Percentiles rank a stretch among this genome's conserved stretches.
These are phyloP conservation scores for Lordiphosa collinella DNA, from an alignment of 1,140 invertebrate species.

Conservation along the genomic window DNA sequence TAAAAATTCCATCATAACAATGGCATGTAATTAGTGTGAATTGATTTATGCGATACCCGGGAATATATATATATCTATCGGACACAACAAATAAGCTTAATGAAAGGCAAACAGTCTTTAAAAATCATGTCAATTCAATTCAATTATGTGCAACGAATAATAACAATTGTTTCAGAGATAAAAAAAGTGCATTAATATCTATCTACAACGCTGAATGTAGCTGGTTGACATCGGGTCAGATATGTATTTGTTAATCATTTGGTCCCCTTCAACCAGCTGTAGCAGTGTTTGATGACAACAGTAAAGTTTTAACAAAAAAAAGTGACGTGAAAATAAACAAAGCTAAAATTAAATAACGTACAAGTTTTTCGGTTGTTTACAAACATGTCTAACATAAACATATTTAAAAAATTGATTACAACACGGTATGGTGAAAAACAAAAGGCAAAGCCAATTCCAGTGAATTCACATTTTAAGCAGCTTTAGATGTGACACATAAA, in stretches of 20 bases:
- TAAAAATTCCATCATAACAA: constrained; percentile 40
- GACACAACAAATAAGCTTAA: constrained; percentile 44
- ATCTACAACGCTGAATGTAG: constrained; percentile 77
- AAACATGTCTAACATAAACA: no score
- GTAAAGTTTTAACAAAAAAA: constrained; percentile 17
- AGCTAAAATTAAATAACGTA: no score
- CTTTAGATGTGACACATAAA: no score
- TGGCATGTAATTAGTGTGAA: constrained; percentile 55
- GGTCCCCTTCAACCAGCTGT: constrained; percentile 80
- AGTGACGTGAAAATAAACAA: neutral
- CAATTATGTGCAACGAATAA: constrained; percentile 32
- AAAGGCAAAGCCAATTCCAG: no score
- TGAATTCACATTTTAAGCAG: no score
- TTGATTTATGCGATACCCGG: constrained; percentile 57
- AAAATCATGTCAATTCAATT: constrained; percentile 26
- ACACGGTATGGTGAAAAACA: no score
- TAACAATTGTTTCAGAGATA: constrained; percentile 12
- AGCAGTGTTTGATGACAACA: constrained; percentile 75
- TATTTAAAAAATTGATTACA: no score
- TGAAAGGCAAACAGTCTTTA: constrained; percentile 55
- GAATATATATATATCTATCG: no score
- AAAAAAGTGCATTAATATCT: neutral
- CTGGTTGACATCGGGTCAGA: constrained; percentile 80
- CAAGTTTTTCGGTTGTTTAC: no score
- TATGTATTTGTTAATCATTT: constrained; percentile 68